These are phyloP conservation scores for Lomographa bimaculata DNA, from an alignment of 2,888 invertebrate species.

Conservation along the genomic window DNA sequence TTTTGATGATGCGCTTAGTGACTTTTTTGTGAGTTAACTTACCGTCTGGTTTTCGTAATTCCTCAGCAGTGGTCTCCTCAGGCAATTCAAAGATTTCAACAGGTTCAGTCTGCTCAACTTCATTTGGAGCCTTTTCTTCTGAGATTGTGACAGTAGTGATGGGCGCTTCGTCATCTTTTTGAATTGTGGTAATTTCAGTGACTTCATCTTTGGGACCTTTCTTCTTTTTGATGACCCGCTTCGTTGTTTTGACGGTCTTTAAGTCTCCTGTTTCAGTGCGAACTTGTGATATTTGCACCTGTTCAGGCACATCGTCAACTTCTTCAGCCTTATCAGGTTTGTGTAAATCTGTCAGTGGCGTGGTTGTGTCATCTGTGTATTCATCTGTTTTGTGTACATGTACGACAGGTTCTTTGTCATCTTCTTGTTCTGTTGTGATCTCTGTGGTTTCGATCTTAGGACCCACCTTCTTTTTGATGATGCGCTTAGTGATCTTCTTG, in stretches of 20 bases:
- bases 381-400: conserved; percentile 32
- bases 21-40: too few relatives aligned
- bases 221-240: conserved; percentile 44
- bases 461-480: conserved; percentile 47
- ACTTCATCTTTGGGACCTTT: too few relatives aligned
- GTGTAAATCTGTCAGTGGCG: conserved; percentile 23
- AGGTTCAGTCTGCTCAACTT: too few relatives aligned
- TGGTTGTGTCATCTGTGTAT: conserved; percentile 37
- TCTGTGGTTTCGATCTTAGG: conserved; percentile 54
- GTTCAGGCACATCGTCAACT: conserved; percentile 28
- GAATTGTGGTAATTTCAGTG: too few relatives aligned
- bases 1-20: too few relatives aligned
- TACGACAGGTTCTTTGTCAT: conserved; percentile 41
- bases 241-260: conserved; percentile 45
- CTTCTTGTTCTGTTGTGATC: conserved; percentile 45
- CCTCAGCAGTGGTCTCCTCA: too few relatives aligned
- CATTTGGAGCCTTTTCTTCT: too few relatives aligned
- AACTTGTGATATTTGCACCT: conserved; percentile 21
- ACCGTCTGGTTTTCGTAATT: too few relatives aligned
- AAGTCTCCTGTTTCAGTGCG: conserved; percentile 30
- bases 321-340: conserved; percentile 18
- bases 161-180: too few relatives aligned
- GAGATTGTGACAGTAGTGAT: too few relatives aligned
- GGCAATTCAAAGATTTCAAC: too few relatives aligned
- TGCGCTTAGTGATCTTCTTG: conserved; percentile 34